Base-by-base conservation (phyloP, 2,888 invertebrate genomes). In the Stratiomys singularior region DNA sequence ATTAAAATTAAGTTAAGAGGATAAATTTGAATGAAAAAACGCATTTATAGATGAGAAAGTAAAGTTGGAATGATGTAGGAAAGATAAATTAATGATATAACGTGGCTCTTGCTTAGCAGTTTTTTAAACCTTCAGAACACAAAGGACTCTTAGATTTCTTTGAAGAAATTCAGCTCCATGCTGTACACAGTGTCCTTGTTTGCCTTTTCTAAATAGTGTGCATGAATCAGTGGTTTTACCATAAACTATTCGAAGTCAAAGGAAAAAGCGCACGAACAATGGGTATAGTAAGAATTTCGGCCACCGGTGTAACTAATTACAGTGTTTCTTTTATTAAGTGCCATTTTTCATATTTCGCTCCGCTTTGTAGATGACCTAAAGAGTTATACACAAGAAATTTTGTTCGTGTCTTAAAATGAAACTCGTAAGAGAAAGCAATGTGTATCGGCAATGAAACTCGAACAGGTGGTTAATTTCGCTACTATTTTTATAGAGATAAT, bases 301-400 rank as follows among this genome's bases (percentile, higher is more conserved):
- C 23, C 11, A 25, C 23, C 23, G 60, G 25, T 25, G 60, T 11
- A 15, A 13, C 21, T 1, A 25, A 7, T n/a, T 13, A 58, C 30
- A 37, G 60, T 60, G 52, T 74, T 74, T 74, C 37, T 60, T 69
- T 74, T 63, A 64, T 27, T 46, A 46, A 52, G 76, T 77, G 76
- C 76, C 76, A 77, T 77, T 76, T 77, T 77, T 56, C 67, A 66
- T 66, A 64, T 66, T 76, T 76, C 30, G 64, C 28, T 25, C 30
- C 76, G 18, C 2, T 44, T 72, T 76, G 76, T 60, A 60, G 60
- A 76, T 60, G 60, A 56, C 76, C 52, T 18, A 46, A 76, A 25
- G 74, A 11, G 69, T 66, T 69, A 69, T 47, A 69, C 46, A 44
- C 44, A 66, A 37, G 44, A 44, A 66, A 27, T 30, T 15, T 64